These are phyloP conservation scores for Actinostola sp. DNA, from an alignment of 92 coral and sea anemone species.

Conservation along the genomic window DNA sequence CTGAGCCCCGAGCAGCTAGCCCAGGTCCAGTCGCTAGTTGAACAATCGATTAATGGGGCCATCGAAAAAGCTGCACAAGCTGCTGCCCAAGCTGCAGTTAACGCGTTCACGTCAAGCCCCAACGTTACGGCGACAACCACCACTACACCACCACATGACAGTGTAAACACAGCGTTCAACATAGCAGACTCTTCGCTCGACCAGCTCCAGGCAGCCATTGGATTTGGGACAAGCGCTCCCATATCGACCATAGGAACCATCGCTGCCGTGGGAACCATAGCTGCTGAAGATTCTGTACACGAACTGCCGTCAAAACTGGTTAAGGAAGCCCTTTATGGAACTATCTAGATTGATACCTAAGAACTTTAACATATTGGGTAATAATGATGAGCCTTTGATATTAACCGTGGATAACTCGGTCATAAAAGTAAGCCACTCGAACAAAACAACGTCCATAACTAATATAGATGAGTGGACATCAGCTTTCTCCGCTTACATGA, in stretches of 20 bases:
- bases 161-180: not conserved
- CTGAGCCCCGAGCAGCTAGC: slow-evolving; percentile 23
- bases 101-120: slow-evolving; percentile 6
- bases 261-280: too few species aligned
- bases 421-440: slow-evolving; percentile 24
- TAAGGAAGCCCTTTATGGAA: slow-evolving; percentile 48
- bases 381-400: slow-evolving; percentile 38
- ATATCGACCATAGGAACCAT: too few species aligned
- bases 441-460: slow-evolving; percentile 35
- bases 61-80: slow-evolving; percentile 13
- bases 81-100: slow-evolving; percentile 14
- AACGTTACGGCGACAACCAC: not conserved
- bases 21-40: slow-evolving; percentile 6
- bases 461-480: slow-evolving; percentile 42
- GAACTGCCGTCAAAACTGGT: slow-evolving; percentile 31
- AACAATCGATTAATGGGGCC: slow-evolving; percentile 4
- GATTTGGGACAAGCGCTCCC: not conserved
- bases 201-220: not conserved
- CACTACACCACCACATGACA: too few species aligned
- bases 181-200: not conserved
- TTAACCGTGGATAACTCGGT: slow-evolving; percentile 38
- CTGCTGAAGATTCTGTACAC: slow-evolving; percentile 17
- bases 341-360: slow-evolving; percentile 37
- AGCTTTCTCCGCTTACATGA: slow-evolving; percentile 47
- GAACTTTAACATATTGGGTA: slow-evolving; percentile 31